phyloP scores from a whole-genome alignment of 2,888 invertebrate genomes.

The Netelia fuscicornis region DNA sequence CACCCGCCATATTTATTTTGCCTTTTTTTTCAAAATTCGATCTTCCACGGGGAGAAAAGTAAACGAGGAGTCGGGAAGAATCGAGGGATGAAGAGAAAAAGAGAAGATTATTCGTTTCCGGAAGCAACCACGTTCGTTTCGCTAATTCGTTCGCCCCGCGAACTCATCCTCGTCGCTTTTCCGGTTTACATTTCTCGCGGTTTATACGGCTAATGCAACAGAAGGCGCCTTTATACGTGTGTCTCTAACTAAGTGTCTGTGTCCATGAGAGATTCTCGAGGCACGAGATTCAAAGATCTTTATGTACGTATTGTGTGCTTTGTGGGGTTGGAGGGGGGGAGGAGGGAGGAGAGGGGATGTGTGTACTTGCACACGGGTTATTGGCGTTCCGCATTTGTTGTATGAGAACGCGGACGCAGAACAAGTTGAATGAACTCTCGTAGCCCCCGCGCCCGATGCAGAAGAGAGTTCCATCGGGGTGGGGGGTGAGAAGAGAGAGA shows the following conservation, averaged over 20 bases:
- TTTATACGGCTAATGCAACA: conserved; percentile 56
- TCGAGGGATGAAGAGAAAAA: conserved; percentile 57
- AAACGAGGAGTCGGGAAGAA: conserved; percentile 63
- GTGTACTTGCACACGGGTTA: conserved; percentile 51
- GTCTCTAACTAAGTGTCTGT: conserved; percentile 3
- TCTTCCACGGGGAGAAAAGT: conserved; percentile 22
- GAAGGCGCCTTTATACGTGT: conserved; percentile 1
- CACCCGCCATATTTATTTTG: conserved; percentile 8
- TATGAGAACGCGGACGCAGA: conserved; percentile 67
- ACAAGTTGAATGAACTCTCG: conserved; percentile 67
- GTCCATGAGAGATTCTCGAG: conserved; percentile 1
- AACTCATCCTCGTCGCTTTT: conserved; percentile 78
- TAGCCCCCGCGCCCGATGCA: conserved; percentile 63
- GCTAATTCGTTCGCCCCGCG: conserved; percentile 72
- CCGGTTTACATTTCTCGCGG: conserved; percentile 79
- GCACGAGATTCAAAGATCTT: conserved; percentile 22
- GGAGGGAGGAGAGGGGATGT: conserved; percentile 25
- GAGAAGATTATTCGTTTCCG: conserved; percentile 68
- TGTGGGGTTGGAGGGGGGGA: not conserved
- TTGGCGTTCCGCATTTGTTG: conserved; percentile 63
- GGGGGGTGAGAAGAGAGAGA: conserved; percentile 28
- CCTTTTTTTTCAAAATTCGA: not conserved
- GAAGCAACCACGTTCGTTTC: conserved; percentile 76
- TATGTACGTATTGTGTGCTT: conserved; percentile 1
- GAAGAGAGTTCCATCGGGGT: conserved; percentile 51